phyloP scores from a whole-genome alignment of 2,797 vertebrate species.

The Arrhamphus sclerolepis region DNA sequence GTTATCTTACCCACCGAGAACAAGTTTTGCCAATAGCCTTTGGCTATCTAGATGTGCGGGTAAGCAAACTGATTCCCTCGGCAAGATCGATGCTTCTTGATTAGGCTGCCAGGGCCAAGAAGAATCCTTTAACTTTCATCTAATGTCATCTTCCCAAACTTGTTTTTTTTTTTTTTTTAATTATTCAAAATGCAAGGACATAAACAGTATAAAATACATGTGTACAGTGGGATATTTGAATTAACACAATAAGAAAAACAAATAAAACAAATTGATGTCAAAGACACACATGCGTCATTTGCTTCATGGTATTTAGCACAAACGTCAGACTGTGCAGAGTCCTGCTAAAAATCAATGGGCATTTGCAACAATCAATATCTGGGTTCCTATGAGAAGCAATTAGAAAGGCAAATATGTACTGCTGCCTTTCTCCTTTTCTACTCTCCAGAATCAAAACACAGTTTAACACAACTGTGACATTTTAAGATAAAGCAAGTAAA shows the following conservation, averaged over 20 bases:
- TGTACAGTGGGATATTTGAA: not conserved
- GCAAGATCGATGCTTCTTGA: constrained; percentile 68
- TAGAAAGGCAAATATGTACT: constrained; percentile 73
- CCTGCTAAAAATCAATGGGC: constrained; percentile 71
- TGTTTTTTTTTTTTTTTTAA: too few relatives aligned
- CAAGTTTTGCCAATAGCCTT: constrained; percentile 77
- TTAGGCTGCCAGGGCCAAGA: constrained; percentile 53
- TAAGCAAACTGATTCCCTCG: constrained; percentile 62
- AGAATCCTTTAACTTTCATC: constrained; percentile 40
- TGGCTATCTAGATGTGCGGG: constrained; percentile 69
- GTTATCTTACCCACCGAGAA: constrained; percentile 73
- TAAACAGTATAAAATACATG: constrained; percentile 9
- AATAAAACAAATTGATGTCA: constrained; percentile 36
- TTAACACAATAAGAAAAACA: constrained; percentile 21
- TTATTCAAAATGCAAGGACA: constrained; percentile 31
- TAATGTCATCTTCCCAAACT: constrained; percentile 38
- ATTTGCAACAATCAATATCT: constrained; percentile 76
- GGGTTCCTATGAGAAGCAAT: constrained; percentile 78
- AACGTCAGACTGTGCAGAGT: constrained; percentile 61
- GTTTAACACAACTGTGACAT: constrained; percentile 20
- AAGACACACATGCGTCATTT: constrained; percentile 40
- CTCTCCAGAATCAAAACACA: constrained; percentile 33
- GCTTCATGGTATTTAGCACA: constrained; percentile 60
- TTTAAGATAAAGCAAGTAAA: too few relatives aligned
- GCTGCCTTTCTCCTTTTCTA: constrained; percentile 30